Base-by-base conservation (phyloP, 2,113 vertebrate genomes). In the Apodemus speciosus region DNA sequence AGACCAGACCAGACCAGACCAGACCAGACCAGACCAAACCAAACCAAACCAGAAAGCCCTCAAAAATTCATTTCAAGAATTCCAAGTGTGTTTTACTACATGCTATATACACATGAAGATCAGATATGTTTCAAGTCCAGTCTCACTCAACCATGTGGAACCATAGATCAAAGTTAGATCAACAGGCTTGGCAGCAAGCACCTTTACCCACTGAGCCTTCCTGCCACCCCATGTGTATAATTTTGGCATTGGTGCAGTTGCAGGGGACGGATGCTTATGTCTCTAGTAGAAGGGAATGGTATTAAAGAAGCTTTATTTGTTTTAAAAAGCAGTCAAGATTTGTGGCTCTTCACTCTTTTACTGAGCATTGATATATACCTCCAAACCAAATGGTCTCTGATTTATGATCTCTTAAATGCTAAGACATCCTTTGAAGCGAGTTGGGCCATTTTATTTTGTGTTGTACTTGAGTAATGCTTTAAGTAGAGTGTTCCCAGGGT, bases 401-500 rank as follows among this genome's bases (percentile, higher is more conserved):
- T 88, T 73, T 88, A 90, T 81, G 85, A 91, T 64, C 68, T 13
- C 27, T 93, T 91, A 91, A 96, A 64, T 43, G 83, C 62, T 56
- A 90, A 93, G 92, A 85, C 43, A 35, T 66, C 64, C 58, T 79
- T 94, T 79, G 51, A 95, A 60, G 79, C 60, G n/a, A 92, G 71
- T 80, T 75, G 40, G 56, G 92, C 18, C 83, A 58, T 96, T 95
- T 64, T 89, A 5, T 84, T 88, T 93, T 79, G 56, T 38, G 69
- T 62, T 84, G 58, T n/a, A 85, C n/a, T 96, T 91, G 56, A 69
- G 38, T 95, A 95, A 87, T 88, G 38, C 87, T 97, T 87, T 92
- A 77, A 92, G 46, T 8, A 85, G 85, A 97, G 81, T 86, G 89
- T 92, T 71, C 68, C 93, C 49, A 75, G 43, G n/a, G 64, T 96